Conservation (phyloP, 2,113 vertebrate species). For the Leptosomus discolor region DNA sequence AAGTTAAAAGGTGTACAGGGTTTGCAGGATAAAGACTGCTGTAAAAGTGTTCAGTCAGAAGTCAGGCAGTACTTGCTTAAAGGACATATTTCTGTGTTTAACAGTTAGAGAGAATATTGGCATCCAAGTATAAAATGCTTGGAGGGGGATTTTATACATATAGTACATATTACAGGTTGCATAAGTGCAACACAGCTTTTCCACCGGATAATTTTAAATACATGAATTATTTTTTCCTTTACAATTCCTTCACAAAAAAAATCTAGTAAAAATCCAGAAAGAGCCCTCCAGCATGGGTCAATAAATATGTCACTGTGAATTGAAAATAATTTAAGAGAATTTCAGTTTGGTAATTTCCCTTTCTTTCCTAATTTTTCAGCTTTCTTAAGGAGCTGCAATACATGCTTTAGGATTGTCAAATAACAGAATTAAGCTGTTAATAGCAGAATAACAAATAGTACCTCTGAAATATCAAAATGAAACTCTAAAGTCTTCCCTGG, state of each 20-base stretch:
- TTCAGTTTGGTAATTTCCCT: neutral
- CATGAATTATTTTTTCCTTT: too few species aligned
- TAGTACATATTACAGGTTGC: neutral
- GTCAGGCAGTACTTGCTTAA: neutral
- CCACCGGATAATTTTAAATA: neutral
- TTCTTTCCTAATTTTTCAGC: neutral
- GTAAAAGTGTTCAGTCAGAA: neutral
- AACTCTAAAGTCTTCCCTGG: slow-evolving; percentile 98
- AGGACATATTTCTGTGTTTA: neutral
- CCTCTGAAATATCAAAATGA: slow-evolving; percentile 98
- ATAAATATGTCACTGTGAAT: neutral
- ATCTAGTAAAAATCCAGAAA: neutral
- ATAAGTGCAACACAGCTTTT: neutral
- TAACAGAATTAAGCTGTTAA: neutral
- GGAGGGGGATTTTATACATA: neutral
- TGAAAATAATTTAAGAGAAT: neutral
- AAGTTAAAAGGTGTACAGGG: neutral
- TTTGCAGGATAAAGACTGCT: neutral
- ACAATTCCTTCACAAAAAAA: neutral
- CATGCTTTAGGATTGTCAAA: neutral
- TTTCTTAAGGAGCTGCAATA: neutral
- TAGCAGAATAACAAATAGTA: slow-evolving; percentile 42
- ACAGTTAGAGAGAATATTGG: neutral
- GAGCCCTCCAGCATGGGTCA: neutral
- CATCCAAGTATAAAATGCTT: neutral